A percentile compares a stretch with the other conserved stretches of the same genome.
These are phyloP conservation scores for Chironomus tentans DNA, from an alignment of 2,888 invertebrate species.

Conservation along the genomic window DNA sequence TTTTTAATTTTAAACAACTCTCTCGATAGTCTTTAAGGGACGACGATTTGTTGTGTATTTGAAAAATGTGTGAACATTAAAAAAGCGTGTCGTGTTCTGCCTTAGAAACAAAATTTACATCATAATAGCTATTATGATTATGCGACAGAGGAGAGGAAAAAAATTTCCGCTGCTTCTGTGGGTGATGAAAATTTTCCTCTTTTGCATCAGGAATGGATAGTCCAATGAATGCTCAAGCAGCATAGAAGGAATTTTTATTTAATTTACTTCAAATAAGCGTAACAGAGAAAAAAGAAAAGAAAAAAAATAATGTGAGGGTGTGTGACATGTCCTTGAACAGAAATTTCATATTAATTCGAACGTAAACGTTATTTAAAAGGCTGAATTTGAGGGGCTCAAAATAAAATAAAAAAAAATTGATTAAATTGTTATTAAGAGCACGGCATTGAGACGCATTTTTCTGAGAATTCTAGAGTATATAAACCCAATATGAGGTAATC, in stretches of 20 bases:
- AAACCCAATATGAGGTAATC: too few relatives aligned
- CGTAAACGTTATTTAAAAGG: constrained; percentile 25
- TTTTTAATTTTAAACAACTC: constrained; percentile 26
- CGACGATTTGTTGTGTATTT: background rate
- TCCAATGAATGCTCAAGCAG: background rate
- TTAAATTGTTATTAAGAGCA: background rate
- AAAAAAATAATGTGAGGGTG: constrained; percentile 18
- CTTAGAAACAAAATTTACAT: constrained; percentile 10
- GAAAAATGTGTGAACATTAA: constrained; percentile 25
- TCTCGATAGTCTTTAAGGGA: constrained; percentile 24
- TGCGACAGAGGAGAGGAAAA: background rate
- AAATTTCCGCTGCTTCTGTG: background rate
- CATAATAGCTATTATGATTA: constrained; percentile 5
- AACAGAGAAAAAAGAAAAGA: background rate
- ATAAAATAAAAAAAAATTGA: constrained; percentile 10
- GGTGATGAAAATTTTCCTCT: too few relatives aligned
- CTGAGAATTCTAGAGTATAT: too few relatives aligned
- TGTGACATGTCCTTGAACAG: background rate
- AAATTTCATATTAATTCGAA: constrained; percentile 24
- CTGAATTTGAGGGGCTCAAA: background rate
- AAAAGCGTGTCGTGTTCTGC: constrained; percentile 3
- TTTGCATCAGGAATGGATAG: background rate
- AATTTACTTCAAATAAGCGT: constrained; percentile 10
- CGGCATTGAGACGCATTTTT: too few relatives aligned
- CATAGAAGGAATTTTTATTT: constrained; percentile 17